Evolutionary conservation across 2,797 vertebrate species (phyloP), one percentile per base, ranked within the genome.

Genomic region (Danio choprae): DNA sequence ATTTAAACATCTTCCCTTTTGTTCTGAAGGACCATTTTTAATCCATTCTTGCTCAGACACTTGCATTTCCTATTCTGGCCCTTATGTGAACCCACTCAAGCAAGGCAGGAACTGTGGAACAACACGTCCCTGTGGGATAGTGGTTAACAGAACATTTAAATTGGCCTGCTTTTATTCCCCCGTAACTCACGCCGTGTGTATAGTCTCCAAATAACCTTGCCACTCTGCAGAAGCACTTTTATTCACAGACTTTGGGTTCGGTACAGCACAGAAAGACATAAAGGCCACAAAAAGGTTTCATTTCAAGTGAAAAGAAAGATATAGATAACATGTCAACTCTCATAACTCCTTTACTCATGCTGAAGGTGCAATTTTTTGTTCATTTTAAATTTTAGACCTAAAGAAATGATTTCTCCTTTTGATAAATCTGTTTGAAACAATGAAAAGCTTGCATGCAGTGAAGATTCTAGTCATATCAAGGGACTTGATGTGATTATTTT

Each of bases 91-190:
- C 82, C 51, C 67, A 73, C 40, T 83, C 50, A 77, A 82, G 79
- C 67, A 56, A 73, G 38, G 73, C 73, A 69, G 84, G 81, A 79
- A 65, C 48, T 53, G 29, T 69, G 69, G 65, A 74, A 67, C 46
- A 81, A 63, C 50, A 56, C 43, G 59, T 64, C 77, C 71, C 77
- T 76, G 58, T 76, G 79, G 84, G 83, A 80, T 51, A 79, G 76
- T 80, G 74, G 84, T 86, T 81, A 85, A 86, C 84, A 76, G 72
- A 70, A 84, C 79, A 81, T 82, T 80, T 79, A 87, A 80, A 79
- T 76, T 29, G 3, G 63, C 76, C 71, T 74, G 80, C 70, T 81
- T 73, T 75, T 81, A 77, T 75, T 81, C 71, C 60, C 55, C 43
- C 43, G 71, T 71, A 76, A 74, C 62, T 72, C 46, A 60, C 20